Evolutionary conservation across 2,888 invertebrate species (phyloP), one percentile per base, ranked within the genome.

Genomic region (Thumatha senex): DNA sequence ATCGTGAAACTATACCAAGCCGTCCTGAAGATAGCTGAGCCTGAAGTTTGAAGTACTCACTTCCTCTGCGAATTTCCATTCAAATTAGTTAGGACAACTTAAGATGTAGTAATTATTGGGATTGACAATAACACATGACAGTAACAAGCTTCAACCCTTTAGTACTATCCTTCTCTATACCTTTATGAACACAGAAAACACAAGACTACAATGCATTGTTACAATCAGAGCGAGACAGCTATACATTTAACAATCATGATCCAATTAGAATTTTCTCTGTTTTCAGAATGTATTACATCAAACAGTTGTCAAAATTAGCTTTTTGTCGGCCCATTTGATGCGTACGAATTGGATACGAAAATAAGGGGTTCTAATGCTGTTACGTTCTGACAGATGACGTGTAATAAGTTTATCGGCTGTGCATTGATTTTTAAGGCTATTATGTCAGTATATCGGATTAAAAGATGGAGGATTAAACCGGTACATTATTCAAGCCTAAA

Each of bases 261-360:
- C 83, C 76, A 82, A 88, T 89, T 88, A 85, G 78, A 80, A 80
- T 84, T 81, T 82, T 79, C 78, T 63, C 76, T n/a, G n/a, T 79
- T 82, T 76, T 86, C 84, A 76, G 82, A 84, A 84, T 86, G 77
- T 71, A 81, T 85, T 84, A 82, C 75, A 78, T 86, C 84, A 84
- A 78, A 76, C 70, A 74, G 74, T 74, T 73, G 71, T 78, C 73
- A 55, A 67, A 76, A 74, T 79, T 82, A 80, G 78, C 75, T 66
- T 55, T 61, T 66, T 69, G 70, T 66, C 55, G 52, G 56, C 64
- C 71, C 57, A 61, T 68, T 71, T 69, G 69, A 58, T 60, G 64
- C 56, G 61, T 40, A 48, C 54, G 63, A 64, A 61, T 65, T 74
- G 67, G 68, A 64, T 68, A 57, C 48, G 54, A 59, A 63, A 70